These are phyloP conservation scores for Epinotia demarniana DNA, from an alignment of 2,888 invertebrate species.

Conservation along the genomic window DNA sequence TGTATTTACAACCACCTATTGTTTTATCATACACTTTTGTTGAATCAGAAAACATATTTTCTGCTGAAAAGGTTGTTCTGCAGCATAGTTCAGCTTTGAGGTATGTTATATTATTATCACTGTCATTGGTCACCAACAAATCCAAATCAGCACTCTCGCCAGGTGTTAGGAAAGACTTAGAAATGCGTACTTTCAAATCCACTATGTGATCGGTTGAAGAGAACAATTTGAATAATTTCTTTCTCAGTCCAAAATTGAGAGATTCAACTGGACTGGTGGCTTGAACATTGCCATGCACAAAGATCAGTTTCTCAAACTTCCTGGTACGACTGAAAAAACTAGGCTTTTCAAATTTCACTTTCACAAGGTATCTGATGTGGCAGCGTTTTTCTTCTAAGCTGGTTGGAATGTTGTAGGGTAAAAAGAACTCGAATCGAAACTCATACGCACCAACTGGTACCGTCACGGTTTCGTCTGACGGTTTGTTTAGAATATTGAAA, in stretches of 20 bases:
- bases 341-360: conserved; percentile 57
- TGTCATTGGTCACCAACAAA: conserved; percentile 30
- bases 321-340: conserved; percentile 55
- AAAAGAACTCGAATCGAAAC: conserved; percentile 26
- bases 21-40: conserved; percentile 28
- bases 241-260: conserved; percentile 53
- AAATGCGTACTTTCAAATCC: conserved; percentile 32
- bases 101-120: conserved; percentile 17
- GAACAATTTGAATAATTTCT: conserved; percentile 55
- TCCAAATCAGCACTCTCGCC: conserved; percentile 36
- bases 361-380: conserved; percentile 56
- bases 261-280: conserved; percentile 52
- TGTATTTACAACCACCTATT: not conserved
- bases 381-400: conserved; percentile 52
- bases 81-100: conserved; percentile 23
- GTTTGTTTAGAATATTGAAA: conserved; percentile 22
- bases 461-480: conserved; percentile 5
- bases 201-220: conserved; percentile 52
- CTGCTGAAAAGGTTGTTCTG: conserved; percentile 28
- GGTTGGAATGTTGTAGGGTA: conserved; percentile 53
- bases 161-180: conserved; percentile 36
- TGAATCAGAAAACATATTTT: conserved; percentile 10
- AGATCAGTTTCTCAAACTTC: conserved; percentile 55
- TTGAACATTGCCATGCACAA: conserved; percentile 51
- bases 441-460: conserved; percentile 26